Percentiles rank a stretch among this genome's conserved stretches.
Conservation (phyloP, 2,797 vertebrate species). For the Ctenopoma kingsleyae region DNA sequence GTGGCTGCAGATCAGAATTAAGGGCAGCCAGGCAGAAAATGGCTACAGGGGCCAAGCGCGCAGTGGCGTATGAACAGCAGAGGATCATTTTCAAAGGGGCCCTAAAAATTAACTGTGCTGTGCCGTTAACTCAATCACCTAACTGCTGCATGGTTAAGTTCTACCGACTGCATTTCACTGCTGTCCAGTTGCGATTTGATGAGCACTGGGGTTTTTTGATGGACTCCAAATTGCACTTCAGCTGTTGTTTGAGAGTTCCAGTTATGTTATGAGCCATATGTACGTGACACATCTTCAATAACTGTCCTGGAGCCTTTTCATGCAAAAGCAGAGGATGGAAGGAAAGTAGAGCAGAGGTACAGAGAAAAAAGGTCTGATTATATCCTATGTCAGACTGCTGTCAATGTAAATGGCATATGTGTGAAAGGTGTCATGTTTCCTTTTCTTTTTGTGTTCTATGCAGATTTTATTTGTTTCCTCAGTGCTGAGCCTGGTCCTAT, state of each 20-base stretch:
- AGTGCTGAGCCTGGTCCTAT: slow-evolving; percentile 17
- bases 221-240: slow-evolving; percentile 71
- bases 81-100: slow-evolving; percentile 75
- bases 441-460: not conserved
- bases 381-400: not conserved
- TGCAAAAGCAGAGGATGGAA: slow-evolving; percentile 30
- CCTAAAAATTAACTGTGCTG: slow-evolving; percentile 75
- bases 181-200: slow-evolving; percentile 70
- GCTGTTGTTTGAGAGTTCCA: slow-evolving; percentile 68
- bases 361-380: slow-evolving; percentile 15
- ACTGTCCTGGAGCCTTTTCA: slow-evolving; percentile 45
- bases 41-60: slow-evolving; percentile 67
- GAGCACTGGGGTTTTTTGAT: slow-evolving; percentile 51
- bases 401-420: not conserved
- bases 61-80: slow-evolving; percentile 62
- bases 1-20: slow-evolving; percentile 72
- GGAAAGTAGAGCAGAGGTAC: slow-evolving; percentile 22
- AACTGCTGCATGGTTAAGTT: slow-evolving; percentile 60
- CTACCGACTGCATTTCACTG: slow-evolving; percentile 31
- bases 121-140: slow-evolving; percentile 67
- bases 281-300: slow-evolving; percentile 65
- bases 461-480: not conserved
- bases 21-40: slow-evolving; percentile 83
- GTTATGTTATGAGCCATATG: slow-evolving; percentile 53
- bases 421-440: not conserved